Base-by-base conservation (phyloP, 2,888 invertebrate species). In the Parelbella ahira region DNA sequence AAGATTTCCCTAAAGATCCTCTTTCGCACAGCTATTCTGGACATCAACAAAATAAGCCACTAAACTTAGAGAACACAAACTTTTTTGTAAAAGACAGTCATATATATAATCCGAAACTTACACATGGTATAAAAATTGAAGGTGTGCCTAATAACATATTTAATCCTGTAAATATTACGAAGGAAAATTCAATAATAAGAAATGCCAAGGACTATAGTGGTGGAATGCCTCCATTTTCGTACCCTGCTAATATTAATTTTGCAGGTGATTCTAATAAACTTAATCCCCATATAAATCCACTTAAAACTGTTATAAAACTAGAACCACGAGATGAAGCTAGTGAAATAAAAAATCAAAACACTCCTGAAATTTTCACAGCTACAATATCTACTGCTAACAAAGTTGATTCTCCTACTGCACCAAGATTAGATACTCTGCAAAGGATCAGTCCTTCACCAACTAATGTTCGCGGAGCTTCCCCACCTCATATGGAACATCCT, bases 261-360 rank as follows among this genome's bases (percentile, higher is more conserved):
- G 53, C 64, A 2, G 74, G 57, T 74, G 88, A 88, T 52, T 68
- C 75, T 44, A 80, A 66, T 46, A 88, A 88, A 60, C 84, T 82
- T 49, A 80, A 74, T 57, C 69, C 73, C 39, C 74, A 77, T 37
- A 66, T 87, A 19, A 86, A 88, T 66, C 86, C 88, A 38, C 58
- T 88, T 23, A 88, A 88, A 56, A 87, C 88, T 39, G 83, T 88
- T 6, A 88, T 88, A 37, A 88, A 88, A 55, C 63, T 88, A 46
- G 88, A 88, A 57, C 88, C 88, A 5, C 70, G 88, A 60, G 88
- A 88, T 75, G 88, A 88, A 60, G 48, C 75, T 21, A 68, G 47
- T 59, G 87, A 88, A 54, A 66, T 86, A 62, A 88, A 88, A 54
- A 81, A 63, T 62, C 82, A 80, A 56, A 86, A 83, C 51, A 79